Evolutionary conservation across 1,140 invertebrate genomes (phyloP).

Genomic region (Vollenhovia emeryi): DNA sequence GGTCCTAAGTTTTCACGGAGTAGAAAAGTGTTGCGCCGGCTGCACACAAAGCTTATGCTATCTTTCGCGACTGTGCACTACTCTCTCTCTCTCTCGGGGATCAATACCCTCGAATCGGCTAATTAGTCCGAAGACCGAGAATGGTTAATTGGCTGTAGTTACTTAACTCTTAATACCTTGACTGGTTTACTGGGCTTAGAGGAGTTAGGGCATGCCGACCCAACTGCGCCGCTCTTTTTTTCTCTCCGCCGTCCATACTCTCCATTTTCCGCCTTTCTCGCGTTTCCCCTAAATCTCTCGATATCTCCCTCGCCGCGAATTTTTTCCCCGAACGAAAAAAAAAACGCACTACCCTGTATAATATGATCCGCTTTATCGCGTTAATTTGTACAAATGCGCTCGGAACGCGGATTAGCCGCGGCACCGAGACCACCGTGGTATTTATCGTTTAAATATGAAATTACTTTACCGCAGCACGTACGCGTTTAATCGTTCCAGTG

Average conservation of each 20-base stretch:
- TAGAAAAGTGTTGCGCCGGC: conserved; percentile 34
- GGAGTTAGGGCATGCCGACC: not conserved
- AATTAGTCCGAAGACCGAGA: conserved; percentile 50
- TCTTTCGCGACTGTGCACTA: not conserved
- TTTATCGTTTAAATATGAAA: conserved; percentile 39
- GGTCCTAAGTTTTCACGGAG: conserved; percentile 30
- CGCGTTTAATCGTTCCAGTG: conserved; percentile 17
- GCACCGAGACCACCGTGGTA: not conserved
- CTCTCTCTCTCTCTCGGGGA: too few species aligned
- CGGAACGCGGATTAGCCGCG: not conserved
- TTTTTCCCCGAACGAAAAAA: not conserved
- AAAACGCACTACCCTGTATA: not conserved
- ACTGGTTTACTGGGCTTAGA: not conserved
- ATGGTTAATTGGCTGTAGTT: conserved; percentile 59
- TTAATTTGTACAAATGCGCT: conserved; percentile 39
- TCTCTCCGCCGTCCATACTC: not conserved
- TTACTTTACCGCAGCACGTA: conserved; percentile 15
- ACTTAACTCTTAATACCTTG: not conserved
- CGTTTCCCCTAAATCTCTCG: conserved; percentile 17
- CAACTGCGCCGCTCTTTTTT: conserved; percentile 26
- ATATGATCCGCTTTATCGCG: conserved; percentile 40
- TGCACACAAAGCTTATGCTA: not conserved
- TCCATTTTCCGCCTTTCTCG: not conserved
- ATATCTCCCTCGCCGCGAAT: not conserved
- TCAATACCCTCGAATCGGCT: conserved; percentile 21